A percentile compares a stretch with the other conserved stretches of the same genome.
phyloP scores from a whole-genome alignment of 2,888 invertebrate genomes.

The Cryptocephalus moraei region DNA sequence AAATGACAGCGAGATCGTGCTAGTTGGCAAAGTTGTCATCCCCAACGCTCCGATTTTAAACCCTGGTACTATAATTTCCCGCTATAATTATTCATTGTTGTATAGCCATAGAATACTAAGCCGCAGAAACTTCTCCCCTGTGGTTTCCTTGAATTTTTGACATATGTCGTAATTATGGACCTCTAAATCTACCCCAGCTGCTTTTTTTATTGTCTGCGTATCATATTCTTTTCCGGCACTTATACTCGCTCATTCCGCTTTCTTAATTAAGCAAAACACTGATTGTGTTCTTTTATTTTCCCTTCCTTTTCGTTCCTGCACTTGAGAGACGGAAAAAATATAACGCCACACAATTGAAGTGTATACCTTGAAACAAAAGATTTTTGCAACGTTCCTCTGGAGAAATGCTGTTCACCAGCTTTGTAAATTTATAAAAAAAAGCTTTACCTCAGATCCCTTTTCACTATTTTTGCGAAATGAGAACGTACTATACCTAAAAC shows the following conservation, averaged over 20 bases:
- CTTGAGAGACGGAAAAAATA: no score
- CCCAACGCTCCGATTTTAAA: conserved; percentile 14
- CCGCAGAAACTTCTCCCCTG: conserved; percentile 32
- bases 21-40: conserved; percentile 20
- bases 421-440: no score
- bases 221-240: conserved; percentile 21
- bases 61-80: conserved; percentile 17
- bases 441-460: no score
- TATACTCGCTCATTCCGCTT: conserved; percentile 14
- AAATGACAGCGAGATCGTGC: conserved; percentile 20
- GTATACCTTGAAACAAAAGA: no score
- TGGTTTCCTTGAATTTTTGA: conserved; percentile 34
- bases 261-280: conserved; percentile 13
- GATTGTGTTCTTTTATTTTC: not conserved
- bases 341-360: no score
- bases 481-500: no score
- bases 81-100: conserved; percentile 32
- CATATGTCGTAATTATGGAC: conserved; percentile 34
- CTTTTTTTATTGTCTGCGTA: conserved; percentile 21
- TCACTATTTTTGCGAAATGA: no score
- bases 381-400: no score
- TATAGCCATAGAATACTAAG: conserved; percentile 6
- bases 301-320: no score
- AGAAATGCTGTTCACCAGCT: no score
- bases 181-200: conserved; percentile 27